phyloP scores from a whole-genome alignment of 2,888 invertebrate genomes.

The Euzophera pinguis region DNA sequence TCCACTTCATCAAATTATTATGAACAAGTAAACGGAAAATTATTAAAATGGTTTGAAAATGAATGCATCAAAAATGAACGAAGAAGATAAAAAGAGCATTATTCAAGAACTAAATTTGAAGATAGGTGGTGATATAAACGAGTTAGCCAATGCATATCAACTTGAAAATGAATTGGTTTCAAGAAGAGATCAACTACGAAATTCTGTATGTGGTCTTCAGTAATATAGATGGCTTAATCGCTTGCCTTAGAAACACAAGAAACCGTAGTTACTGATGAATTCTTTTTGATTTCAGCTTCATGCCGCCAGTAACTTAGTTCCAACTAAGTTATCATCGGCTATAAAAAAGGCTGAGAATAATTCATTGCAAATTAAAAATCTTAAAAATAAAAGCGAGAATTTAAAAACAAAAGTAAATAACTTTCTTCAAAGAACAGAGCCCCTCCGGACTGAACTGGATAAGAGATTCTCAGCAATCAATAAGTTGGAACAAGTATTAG shows the following conservation, averaged over 20 bases:
- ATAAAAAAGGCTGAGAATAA: slow-evolving; percentile 82
- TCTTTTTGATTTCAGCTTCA: slow-evolving; percentile 74
- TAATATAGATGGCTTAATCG: neutral
- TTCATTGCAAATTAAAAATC: slow-evolving; percentile 65
- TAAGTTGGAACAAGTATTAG: slow-evolving; percentile 79
- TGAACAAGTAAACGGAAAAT: no score
- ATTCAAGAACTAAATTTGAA: slow-evolving; percentile 62
- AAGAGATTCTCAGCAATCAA: slow-evolving; percentile 64
- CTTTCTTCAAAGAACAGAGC: slow-evolving; percentile 59
- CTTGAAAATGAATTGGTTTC: slow-evolving; percentile 47
- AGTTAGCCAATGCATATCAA: slow-evolving; percentile 42
- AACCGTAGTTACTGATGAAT: neutral
- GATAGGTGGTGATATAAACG: slow-evolving; percentile 62
- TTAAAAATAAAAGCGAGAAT: slow-evolving; percentile 68
- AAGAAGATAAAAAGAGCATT: slow-evolving; percentile 66
- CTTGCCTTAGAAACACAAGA: no score
- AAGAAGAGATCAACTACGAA: slow-evolving; percentile 46
- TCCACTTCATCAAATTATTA: no score
- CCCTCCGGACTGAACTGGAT: slow-evolving; percentile 66
- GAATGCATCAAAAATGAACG: slow-evolving; percentile 30
- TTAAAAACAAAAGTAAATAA: slow-evolving; percentile 55
- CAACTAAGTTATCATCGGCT: slow-evolving; percentile 81
- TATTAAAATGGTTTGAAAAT: neutral
- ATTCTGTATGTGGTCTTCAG: slow-evolving; percentile 44
- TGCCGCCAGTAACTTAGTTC: slow-evolving; percentile 81